These are phyloP conservation scores for Drosophila hawaiiensis DNA, from an alignment of 2,888 invertebrate genomes.

Conservation along the genomic window DNA sequence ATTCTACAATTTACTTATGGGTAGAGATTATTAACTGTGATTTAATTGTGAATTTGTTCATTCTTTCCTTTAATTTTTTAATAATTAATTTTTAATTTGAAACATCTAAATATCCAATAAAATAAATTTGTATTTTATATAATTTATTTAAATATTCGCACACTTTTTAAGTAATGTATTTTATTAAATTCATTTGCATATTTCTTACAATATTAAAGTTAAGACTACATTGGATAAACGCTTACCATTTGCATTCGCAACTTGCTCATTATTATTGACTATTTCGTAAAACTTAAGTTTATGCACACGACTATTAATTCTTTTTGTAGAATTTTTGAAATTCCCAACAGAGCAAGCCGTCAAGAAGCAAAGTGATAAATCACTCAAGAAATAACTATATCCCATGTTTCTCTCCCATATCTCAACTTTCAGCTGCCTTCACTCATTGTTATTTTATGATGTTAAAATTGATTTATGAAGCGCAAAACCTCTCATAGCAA, in stretches of 20 bases:
- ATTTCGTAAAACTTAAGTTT: neutral
- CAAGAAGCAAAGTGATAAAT: constrained; percentile 1
- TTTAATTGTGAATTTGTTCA: neutral
- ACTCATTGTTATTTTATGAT: constrained; percentile 28
- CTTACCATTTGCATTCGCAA: neutral
- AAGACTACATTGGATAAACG: neutral
- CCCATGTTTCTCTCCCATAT: neutral
- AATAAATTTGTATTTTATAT: neutral
- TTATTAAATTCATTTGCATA: neutral
- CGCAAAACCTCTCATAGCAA: constrained; percentile 8
- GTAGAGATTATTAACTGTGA: neutral
- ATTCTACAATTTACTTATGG: neutral
- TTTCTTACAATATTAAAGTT: neutral
- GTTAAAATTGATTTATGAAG: constrained; percentile 51
- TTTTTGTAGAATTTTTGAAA: neutral
- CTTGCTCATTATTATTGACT: neutral
- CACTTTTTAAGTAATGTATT: neutral
- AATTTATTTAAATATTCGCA: neutral
- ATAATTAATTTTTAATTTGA: neutral
- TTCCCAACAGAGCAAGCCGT: neutral
- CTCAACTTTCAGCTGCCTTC: neutral
- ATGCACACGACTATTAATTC: neutral
- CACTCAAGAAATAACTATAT: constrained; percentile 11
- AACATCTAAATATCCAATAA: neutral
- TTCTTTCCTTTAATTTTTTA: neutral